Percentiles rank a stretch among this genome's conserved stretches.
Conservation (phyloP, 1,140 invertebrate genomes). For the Eciton burchellii region DNA sequence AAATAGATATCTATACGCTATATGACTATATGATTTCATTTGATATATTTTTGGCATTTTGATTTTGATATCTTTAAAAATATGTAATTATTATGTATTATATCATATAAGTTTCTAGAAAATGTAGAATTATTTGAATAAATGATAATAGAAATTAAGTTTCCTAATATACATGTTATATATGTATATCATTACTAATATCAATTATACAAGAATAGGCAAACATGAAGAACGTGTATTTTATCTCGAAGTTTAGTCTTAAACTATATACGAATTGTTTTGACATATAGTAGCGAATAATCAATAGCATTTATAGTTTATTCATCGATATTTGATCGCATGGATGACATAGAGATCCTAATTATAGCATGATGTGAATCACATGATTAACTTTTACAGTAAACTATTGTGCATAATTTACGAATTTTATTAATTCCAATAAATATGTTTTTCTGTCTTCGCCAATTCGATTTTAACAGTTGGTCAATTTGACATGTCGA, state of each 20-base stretch:
- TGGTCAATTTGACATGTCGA: background rate
- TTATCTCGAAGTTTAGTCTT: slow-evolving; percentile 21
- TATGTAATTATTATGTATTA: no score
- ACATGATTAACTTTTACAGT: slow-evolving; percentile 28
- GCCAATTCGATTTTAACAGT: slow-evolving; percentile 29
- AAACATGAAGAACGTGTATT: slow-evolving; percentile 4
- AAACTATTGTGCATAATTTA: slow-evolving; percentile 42
- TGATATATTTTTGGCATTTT: no score
- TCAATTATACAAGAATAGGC: slow-evolving; percentile 46
- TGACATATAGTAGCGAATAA: background rate
- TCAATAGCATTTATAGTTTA: slow-evolving; percentile 36
- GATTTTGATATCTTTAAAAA: no score
- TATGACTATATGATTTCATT: no score
- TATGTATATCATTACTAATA: background rate
- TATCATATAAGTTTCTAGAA: no score
- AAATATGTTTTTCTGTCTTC: background rate
- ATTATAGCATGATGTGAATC: slow-evolving; percentile 5
- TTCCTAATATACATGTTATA: no score
- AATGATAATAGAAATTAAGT: no score
- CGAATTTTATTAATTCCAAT: slow-evolving; percentile 37
- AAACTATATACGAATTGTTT: slow-evolving; percentile 33
- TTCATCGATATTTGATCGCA: slow-evolving; percentile 7
- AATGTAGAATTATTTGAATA: no score
- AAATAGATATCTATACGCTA: no score
- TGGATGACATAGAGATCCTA: slow-evolving; percentile 16